Base-by-base conservation (phyloP, 1,140 invertebrate genomes). In the Drosophila sp. region DNA sequence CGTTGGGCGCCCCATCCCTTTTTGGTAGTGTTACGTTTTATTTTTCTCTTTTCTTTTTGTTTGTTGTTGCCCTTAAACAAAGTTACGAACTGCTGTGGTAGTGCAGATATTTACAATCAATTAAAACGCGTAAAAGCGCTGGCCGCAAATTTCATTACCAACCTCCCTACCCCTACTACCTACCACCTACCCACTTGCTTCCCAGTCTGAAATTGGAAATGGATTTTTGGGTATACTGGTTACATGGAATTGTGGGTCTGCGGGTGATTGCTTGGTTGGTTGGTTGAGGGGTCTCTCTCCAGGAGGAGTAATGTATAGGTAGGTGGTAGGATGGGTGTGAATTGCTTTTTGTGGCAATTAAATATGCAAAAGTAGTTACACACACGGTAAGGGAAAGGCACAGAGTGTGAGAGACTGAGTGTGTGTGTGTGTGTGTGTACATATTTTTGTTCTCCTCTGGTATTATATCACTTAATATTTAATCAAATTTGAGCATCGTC, bases 81-180 rank as follows among this genome's bases (percentile, higher is more conserved):
- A 63, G 64, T 50, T 62, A 58, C 60, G 29, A 35, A 54, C 72
- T 40, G 63, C 72, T 67, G 69, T 32, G 81, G 73, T 77, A 77
- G 64, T 85, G 73, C 73, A 78, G 78, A 86, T 84, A 85, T 86
- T 86, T 86, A 79, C 82, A 87, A 86, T 86, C 82, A 86, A 86
- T 86, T 86, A 86, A 86, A 86, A 82, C 78, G 78, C 78, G 72
- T 80, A 80, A 80, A 80, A 76, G 79, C 75, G 69, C 65, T 82
- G 71, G 82, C 82, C 83, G 76, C 83, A 86, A 86, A 86, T 86
- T 86, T 85, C 74, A 85, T 85, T 85, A 85, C 74, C 82, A 44
- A 30, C 58, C 25, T 40, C 40, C 2, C 11, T 17, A 17, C 11
- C 23, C 23, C 5, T 5, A 8, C 4, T 33, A 35, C 23, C 33